Evolutionary conservation across 64 coral and sea anemone species (phyloP), one percentile per base, ranked within the genome.

Genomic region (Pocillopora verrucosa): DNA sequence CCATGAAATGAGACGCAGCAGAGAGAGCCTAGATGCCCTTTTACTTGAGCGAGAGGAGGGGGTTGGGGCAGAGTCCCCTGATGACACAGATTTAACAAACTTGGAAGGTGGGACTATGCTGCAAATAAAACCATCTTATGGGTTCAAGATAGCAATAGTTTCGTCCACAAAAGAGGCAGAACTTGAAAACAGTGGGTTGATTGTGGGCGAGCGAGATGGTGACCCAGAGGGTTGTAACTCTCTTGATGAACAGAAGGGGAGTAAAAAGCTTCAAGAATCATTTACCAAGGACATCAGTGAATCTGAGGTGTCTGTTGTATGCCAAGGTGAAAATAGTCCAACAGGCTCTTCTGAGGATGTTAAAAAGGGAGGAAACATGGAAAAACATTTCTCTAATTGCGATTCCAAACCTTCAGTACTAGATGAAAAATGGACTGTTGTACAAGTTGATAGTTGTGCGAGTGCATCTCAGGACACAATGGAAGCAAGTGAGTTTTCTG

Each of bases 1-100:
- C 64, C 95, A 97, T 63, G 95, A 97, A 73, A 67, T 97, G 83
- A 80, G 95, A 64, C 89, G 80, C 87, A 96, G 94, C 79, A 83
- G 80, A 65, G 86, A 88, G 17, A 88, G 90, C 38, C 77, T 97
- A 22, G 88, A 93, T 37, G 67, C 89, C 2, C 87, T 90, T 74
- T 83, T 94, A 34, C 37, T 65, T 10, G 81, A 89, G 56, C 90
- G 95, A 85, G 87, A 97, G 38, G 76, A 93, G 41, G 95, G 95
- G 63, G 95, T 97, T 82, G 95, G 95, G 16, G 95, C 95, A 20
- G 95, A 97, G 37, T 76, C 73, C 45, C 92, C 95, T 16, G 89
- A 56, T 2, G 78, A 80, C 35, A 41, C 56, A 16, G 4, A 11
- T 16, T 56, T 65, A 37, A 36, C 69, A n/a, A 41, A n/a, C 36